Evolutionary conservation across 1,140 invertebrate species (phyloP), one percentile per base, ranked within the genome.

Genomic region (Thrips palmi): DNA sequence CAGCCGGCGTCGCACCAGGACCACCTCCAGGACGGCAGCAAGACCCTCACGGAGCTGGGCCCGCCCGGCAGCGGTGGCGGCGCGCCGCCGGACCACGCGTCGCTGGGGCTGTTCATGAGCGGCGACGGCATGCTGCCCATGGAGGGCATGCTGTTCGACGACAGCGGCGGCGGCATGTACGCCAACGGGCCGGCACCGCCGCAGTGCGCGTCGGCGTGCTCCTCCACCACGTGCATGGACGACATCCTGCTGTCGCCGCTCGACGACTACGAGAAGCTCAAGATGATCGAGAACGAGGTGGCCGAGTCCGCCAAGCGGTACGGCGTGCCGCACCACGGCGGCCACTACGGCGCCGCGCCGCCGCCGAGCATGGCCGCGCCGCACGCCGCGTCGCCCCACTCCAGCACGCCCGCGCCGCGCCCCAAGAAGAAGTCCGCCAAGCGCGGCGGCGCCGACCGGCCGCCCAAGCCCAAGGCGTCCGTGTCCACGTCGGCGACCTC

Each of bases 261-360:
- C 2, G 50, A 52, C 34, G 74, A 79, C 47, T 77, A 74, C 43
- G 75, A 78, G 48, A 77, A 77, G 48, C 59, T 77, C 33, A 77
- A 75, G 49, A 40, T 47, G 23, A 51, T 52, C 33, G 52, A 52
- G 29, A 49, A 52, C 19, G 53, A 55, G 41, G 53, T 55, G n/a
- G 53, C 48, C 2, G 50, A 55, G 32, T 53, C 50, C 2, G 49
- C 24, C 12, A n/a, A n/a, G n/a, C n/a, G n/a, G n/a, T n/a, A n/a
- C n/a, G n/a, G n/a, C n/a, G n/a, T n/a, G n/a, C n/a, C n/a, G n/a
- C n/a, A n/a, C n/a, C n/a, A n/a, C n/a, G n/a, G n/a, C n/a, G n/a
- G n/a, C n/a, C n/a, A n/a, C n/a, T n/a, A n/a, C n/a, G n/a, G n/a
- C n/a, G n/a, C n/a, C n/a, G n/a, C n/a, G 6, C 34, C 7, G 15